A percentile compares a stretch with the other conserved stretches of the same genome.
Conservation (phyloP, 2,113 vertebrate species). For the Scomber japonicus region DNA sequence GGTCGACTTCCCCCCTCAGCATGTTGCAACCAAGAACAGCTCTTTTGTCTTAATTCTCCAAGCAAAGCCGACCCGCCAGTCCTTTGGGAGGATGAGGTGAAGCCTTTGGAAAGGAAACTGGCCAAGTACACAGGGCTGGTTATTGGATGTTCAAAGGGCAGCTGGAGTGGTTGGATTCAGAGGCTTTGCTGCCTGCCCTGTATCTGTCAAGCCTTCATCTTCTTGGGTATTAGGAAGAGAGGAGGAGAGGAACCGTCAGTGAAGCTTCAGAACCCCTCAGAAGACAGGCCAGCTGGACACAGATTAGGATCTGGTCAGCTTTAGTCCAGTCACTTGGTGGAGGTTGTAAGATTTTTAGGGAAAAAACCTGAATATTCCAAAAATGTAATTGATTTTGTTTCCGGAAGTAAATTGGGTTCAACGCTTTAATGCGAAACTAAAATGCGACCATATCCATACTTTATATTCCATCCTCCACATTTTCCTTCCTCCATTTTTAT, state of each 20-base stretch:
- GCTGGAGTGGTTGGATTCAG: conserved; percentile 12
- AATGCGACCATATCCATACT: background rate
- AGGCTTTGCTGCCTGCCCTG: conserved; percentile 12
- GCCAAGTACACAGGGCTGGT: background rate
- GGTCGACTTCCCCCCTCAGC: background rate
- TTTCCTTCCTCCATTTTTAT: background rate
- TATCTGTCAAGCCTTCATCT: conserved; percentile 19
- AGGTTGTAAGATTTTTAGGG: conserved; percentile 1
- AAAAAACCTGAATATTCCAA: conserved; percentile 1
- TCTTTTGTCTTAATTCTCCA: background rate
- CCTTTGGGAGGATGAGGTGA: background rate
- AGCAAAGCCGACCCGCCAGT: background rate
- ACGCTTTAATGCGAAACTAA: background rate
- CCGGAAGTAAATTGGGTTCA: background rate
- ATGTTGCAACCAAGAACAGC: background rate
- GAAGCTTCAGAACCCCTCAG: background rate
- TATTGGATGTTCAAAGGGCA: conserved; percentile 5
- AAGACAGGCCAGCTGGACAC: background rate
- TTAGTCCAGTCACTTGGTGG: background rate
- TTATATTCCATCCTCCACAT: background rate
- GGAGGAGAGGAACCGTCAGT: background rate
- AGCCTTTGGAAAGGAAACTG: background rate
- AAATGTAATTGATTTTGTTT: background rate
- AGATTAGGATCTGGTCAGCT: background rate
- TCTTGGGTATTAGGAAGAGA: background rate